Percentiles rank a stretch among this genome's conserved stretches.
phyloP scores from a whole-genome alignment of 2,888 invertebrate species.

The Nomada lathburiana region DNA sequence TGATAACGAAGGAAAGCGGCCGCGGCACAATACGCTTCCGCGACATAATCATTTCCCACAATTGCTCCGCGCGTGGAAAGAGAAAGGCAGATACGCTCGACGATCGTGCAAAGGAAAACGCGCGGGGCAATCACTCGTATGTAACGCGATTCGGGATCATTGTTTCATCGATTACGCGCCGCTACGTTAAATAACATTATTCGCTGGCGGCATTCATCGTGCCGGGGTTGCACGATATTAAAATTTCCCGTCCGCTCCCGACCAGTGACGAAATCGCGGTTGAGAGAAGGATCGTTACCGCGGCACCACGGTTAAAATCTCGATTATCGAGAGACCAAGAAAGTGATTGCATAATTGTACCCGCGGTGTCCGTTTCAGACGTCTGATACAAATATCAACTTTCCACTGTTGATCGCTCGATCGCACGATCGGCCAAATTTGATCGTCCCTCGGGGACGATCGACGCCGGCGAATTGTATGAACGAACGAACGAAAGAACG shows the following conservation, averaged over 20 bases:
- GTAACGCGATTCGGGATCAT: slow-evolving; percentile 14
- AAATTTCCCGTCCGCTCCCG: not conserved
- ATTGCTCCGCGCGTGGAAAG: slow-evolving; percentile 50
- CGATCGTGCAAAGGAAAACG: slow-evolving; percentile 54
- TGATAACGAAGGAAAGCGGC: slow-evolving; percentile 4
- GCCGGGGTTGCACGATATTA: fast-evolving
- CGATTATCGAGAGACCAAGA: not conserved
- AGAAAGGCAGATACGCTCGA: slow-evolving; percentile 69
- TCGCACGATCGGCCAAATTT: not conserved
- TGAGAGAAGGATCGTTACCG: no score
- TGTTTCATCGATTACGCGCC: slow-evolving; percentile 4
- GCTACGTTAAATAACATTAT: slow-evolving; percentile 11
- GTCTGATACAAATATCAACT: not conserved
- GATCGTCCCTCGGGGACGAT: not conserved
- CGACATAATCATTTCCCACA: slow-evolving; percentile 54
- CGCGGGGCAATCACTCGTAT: slow-evolving; percentile 34
- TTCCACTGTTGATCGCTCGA: not conserved
- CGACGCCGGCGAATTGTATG: no score
- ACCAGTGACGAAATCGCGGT: no score
- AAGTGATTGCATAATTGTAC: slow-evolving; percentile 30
- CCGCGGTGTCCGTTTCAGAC: not conserved
- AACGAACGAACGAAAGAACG: not conserved
- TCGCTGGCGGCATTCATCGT: not conserved
- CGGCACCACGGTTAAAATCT: no score
- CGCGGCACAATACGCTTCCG: slow-evolving; percentile 56